A percentile compares a stretch with the other conserved stretches of the same genome.
Evolutionary conservation across 2,797 vertebrate species (phyloP).

Genomic region (Agapornis canus): DNA sequence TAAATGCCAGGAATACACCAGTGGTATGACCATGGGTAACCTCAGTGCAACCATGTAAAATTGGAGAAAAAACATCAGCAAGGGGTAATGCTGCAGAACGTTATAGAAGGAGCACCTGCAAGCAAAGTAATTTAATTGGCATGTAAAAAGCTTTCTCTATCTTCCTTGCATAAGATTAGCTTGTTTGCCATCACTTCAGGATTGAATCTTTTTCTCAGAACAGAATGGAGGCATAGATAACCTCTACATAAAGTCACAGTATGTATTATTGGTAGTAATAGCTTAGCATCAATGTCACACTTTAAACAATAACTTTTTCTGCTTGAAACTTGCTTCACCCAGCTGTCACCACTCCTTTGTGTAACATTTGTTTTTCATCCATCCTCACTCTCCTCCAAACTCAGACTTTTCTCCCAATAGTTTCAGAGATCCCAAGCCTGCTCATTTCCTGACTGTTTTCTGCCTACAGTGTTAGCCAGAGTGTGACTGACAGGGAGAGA

Average conservation of each 20-base stretch:
- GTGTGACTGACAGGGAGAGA: neutral
- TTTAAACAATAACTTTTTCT: neutral
- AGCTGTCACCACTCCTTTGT: neutral
- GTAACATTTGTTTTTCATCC: neutral
- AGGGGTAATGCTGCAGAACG: neutral
- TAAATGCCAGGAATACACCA: neutral
- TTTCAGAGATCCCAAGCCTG: neutral
- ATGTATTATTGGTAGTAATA: neutral
- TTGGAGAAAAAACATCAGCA: neutral
- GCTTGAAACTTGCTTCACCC: neutral
- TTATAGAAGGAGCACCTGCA: neutral
- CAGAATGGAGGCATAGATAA: neutral
- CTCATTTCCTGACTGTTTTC: neutral
- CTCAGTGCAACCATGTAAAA: neutral
- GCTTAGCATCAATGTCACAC: neutral
- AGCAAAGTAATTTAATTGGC: neutral
- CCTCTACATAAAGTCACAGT: neutral
- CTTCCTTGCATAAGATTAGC: neutral
- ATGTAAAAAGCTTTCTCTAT: neutral
- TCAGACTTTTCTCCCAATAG: neutral
- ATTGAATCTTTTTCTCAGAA: neutral
- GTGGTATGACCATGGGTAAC: neutral
- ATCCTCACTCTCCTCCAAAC: neutral
- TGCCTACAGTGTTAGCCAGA: neutral
- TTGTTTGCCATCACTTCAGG: neutral